Conservation (phyloP, 2,888 invertebrate species). For the Sinelater perroti region DNA sequence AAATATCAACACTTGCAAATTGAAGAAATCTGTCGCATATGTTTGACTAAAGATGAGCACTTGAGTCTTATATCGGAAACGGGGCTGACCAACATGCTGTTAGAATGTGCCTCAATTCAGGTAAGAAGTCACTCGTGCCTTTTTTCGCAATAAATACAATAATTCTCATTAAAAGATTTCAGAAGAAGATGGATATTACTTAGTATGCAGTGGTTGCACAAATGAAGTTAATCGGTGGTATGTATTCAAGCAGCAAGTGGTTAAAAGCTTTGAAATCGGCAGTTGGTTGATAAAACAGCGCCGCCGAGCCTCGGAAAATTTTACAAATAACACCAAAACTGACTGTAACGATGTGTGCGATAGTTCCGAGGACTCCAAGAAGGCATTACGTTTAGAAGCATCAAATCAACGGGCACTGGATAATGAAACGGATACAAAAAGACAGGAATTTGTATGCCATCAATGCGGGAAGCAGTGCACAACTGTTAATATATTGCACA, state of each 20-base stretch:
- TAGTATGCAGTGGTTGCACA: slow-evolving; percentile 28
- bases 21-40: slow-evolving; percentile 44
- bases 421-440: neutral
- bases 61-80: slow-evolving; percentile 43
- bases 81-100: slow-evolving; percentile 43
- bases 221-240: slow-evolving; percentile 35
- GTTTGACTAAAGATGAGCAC: slow-evolving; percentile 41
- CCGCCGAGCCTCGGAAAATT: neutral
- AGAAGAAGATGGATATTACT: slow-evolving; percentile 22
- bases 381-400: neutral
- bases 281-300: slow-evolving; percentile 24
- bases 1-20: slow-evolving; percentile 42
- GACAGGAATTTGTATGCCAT: slow-evolving; percentile 22
- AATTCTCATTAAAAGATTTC: slow-evolving; percentile 7
- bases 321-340: neutral
- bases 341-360: neutral
- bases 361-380: neutral
- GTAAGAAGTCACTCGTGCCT: slow-evolving; percentile 26
- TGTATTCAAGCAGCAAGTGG: slow-evolving; percentile 33
- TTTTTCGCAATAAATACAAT: neutral
- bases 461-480: slow-evolving; percentile 22
- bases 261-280: slow-evolving; percentile 34
- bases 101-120: slow-evolving; percentile 45
- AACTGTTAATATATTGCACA: slow-evolving; percentile 18
- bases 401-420: neutral